phyloP scores from a whole-genome alignment of 2,113 vertebrate species.

The Hydrolagus affinis region DNA sequence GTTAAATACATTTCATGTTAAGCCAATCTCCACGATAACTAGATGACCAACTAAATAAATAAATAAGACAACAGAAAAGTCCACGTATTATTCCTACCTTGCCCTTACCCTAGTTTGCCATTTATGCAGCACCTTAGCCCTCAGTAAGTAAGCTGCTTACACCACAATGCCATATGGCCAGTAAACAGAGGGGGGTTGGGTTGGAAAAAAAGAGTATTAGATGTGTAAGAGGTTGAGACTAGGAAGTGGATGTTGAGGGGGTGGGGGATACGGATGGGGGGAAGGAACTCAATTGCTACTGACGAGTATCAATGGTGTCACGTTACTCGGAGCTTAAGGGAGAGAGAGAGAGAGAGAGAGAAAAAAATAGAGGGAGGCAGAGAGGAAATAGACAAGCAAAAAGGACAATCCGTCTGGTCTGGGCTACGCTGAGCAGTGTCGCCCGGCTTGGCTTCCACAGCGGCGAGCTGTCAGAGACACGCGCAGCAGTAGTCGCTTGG shows the following conservation, averaged over 20 bases:
- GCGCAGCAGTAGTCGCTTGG: background rate
- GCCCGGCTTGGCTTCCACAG: background rate
- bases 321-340: background rate
- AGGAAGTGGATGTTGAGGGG: too few relatives aligned
- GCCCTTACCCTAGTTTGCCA: slow-evolving; percentile 20
- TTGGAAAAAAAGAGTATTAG: background rate
- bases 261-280: too few relatives aligned
- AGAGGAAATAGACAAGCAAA: too few relatives aligned
- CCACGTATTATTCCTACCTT: background rate
- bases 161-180: background rate
- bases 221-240: background rate
- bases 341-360: too few relatives aligned
- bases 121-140: background rate
- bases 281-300: background rate
- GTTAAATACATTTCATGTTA: background rate
- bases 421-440: too few relatives aligned
- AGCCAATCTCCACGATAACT: background rate
- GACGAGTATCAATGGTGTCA: background rate
- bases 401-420: too few relatives aligned
- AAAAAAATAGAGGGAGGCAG: too few relatives aligned
- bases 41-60: too few relatives aligned
- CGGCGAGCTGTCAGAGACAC: background rate
- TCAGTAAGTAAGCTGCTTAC: slow-evolving; percentile 26
- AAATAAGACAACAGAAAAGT: background rate
- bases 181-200: background rate